phyloP scores from a whole-genome alignment of 2,797 vertebrate species.

The Podargus strigoides region DNA sequence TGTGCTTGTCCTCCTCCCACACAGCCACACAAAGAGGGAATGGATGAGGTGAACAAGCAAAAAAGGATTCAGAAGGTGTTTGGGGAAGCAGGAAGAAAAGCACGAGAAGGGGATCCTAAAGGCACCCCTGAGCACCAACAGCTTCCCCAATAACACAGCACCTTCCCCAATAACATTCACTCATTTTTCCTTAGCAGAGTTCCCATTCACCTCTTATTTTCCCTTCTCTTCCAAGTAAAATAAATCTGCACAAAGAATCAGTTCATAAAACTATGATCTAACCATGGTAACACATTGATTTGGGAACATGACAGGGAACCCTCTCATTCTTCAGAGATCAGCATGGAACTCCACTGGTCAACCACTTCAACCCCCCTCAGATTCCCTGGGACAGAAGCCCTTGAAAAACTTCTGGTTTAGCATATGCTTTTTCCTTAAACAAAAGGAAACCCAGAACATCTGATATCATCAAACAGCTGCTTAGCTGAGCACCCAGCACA shows the following conservation, averaged over 20 bases:
- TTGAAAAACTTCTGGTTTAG: neutral
- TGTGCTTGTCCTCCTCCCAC: no score
- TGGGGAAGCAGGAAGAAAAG: no score
- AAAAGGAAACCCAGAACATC: neutral
- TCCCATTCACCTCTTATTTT: neutral
- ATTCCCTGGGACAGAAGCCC: neutral
- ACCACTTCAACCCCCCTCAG: neutral
- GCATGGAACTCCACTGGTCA: neutral
- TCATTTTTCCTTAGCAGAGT: neutral
- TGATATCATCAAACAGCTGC: neutral
- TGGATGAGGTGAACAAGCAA: no score
- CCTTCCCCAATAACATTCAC: no score
- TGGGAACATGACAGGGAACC: neutral
- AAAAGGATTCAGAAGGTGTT: no score
- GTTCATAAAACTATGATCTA: neutral
- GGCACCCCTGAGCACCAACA: neutral
- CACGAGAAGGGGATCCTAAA: no score
- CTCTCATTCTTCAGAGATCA: neutral
- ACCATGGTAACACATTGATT: neutral
- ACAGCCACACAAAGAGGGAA: no score
- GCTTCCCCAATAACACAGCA: neutral
- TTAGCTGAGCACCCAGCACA: neutral
- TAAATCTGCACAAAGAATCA: neutral
- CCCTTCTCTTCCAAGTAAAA: neutral
- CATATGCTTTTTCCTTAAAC: neutral